phyloP scores from a whole-genome alignment of 2,888 invertebrate species.

The Andrena haemorrhoa region DNA sequence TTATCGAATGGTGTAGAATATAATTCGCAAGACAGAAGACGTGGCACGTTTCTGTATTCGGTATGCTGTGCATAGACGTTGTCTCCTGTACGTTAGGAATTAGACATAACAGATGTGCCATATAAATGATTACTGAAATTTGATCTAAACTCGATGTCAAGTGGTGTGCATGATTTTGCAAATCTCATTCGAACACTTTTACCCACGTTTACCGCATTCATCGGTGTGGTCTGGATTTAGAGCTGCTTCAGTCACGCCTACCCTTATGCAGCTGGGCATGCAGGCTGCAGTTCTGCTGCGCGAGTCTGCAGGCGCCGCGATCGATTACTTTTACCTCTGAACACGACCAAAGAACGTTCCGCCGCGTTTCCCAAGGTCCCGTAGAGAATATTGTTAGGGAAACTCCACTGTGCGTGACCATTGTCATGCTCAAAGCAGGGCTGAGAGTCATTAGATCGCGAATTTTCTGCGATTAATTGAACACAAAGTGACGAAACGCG shows the following conservation, averaged over 20 bases:
- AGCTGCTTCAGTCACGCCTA: slow-evolving; percentile 68
- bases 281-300: slow-evolving; percentile 68
- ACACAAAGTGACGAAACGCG: background rate
- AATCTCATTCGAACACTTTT: slow-evolving; percentile 6
- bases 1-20: too few species aligned
- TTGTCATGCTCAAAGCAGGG: slow-evolving; percentile 21
- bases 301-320: slow-evolving; percentile 71
- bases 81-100: background rate
- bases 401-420: slow-evolving; percentile 17
- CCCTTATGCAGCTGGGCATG: slow-evolving; percentile 65
- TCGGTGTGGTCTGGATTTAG: slow-evolving; percentile 48
- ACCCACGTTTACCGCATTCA: slow-evolving; percentile 26
- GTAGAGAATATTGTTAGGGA: slow-evolving; percentile 50
- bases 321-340: slow-evolving; percentile 72
- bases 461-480: background rate
- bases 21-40: too few species aligned
- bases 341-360: slow-evolving; percentile 63
- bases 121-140: background rate
- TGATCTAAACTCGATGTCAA: background rate
- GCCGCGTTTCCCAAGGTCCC: slow-evolving; percentile 61
- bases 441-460: slow-evolving; percentile 6
- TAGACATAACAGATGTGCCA: background rate
- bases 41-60: too few species aligned
- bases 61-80: too few species aligned
- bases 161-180: slow-evolving; percentile 11